Conservation (phyloP, 2,888 invertebrate genomes). For the Tryphoninae sp. region DNA sequence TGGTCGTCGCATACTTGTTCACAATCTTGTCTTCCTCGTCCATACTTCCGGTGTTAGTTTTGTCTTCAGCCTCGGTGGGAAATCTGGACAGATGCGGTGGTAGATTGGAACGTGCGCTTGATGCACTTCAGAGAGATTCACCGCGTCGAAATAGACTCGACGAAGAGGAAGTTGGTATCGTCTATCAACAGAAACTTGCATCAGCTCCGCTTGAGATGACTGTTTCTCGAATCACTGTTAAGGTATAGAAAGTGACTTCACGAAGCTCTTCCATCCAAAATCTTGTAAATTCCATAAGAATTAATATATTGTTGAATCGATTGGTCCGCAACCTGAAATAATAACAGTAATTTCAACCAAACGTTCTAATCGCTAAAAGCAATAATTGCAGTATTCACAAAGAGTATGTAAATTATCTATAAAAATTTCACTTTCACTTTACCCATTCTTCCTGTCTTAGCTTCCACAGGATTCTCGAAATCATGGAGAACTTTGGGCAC, state of each 20-base stretch:
- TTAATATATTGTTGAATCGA: too few species aligned
- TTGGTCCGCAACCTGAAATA: too few species aligned
- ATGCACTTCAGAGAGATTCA: constrained; percentile 74
- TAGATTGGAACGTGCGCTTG: constrained; percentile 78
- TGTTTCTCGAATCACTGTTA: constrained; percentile 75
- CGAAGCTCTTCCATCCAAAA: constrained; percentile 9
- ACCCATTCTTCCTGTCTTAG: constrained; percentile 60
- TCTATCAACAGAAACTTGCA: constrained; percentile 76
- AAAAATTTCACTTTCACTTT: not conserved
- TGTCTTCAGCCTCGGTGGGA: constrained; percentile 53
- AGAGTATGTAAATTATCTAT: constrained; percentile 1
- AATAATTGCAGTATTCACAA: not conserved
- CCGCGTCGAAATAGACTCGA: constrained; percentile 73
- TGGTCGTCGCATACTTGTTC: constrained; percentile 35
- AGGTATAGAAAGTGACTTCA: constrained; percentile 68
- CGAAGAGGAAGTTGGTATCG: constrained; percentile 70
- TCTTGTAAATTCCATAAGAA: constrained; percentile 10
- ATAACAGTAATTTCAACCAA: too few species aligned
- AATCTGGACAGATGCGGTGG: constrained; percentile 77
- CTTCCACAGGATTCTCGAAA: constrained; percentile 71
- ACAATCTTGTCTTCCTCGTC: constrained; percentile 44
- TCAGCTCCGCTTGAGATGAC: constrained; percentile 78
- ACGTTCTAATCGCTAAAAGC: too few species aligned
- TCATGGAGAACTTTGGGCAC: constrained; percentile 75
- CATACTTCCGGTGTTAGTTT: constrained; percentile 47